Base-by-base conservation (phyloP, 2,888 invertebrate genomes). In the Frankliniella fusca region DNA sequence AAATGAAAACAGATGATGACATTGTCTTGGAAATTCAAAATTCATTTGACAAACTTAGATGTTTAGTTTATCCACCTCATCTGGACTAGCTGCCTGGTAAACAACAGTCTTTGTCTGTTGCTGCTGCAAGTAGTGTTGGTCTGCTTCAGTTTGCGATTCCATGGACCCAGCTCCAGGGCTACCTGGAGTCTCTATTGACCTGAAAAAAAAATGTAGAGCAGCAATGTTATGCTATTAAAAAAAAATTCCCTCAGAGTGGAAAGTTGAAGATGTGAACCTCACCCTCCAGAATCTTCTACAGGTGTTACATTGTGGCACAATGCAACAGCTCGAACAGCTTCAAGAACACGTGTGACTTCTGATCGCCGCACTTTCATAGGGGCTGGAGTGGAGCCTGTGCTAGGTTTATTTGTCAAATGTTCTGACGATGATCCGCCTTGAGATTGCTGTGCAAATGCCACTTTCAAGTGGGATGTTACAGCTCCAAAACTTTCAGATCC, bases 291-390 rank as follows among this genome's bases (percentile, higher is more conserved):
- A 85, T 98, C 98, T 86, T 94, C 96, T 3, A 98, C 97, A 0
- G 99, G 99, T 0, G 99, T 99, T 15, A 99, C 99, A 88, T 99
- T 99, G 88, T 99, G 99, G 88, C 99, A 99, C 65, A 99, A 90
- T 0, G 99, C 98, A 81, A 99, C 90, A 0, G 99, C 98, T 86
- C 96, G 94, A 49, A 98, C 96, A 0, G 96, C 95, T 86, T 96
- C 95, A 89, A 94, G 94, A 83, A 97, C 94, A 82, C 96, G 92
- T 84, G 93, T 92, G 82, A 93, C 91, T 87, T 93, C 91, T 20
- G 95, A 90, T 86, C 93, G 90, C 82, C 94, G 90, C 85, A 94
- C 92, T 85, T 90, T 89, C 61, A 87, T 86, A 85, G 82, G 83
- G 80, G 83, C 82, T 12, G 50, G 81, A 81, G 48, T 81, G 20